phyloP scores from a whole-genome alignment of 2,888 invertebrate species.

The Erebia aethiops region DNA sequence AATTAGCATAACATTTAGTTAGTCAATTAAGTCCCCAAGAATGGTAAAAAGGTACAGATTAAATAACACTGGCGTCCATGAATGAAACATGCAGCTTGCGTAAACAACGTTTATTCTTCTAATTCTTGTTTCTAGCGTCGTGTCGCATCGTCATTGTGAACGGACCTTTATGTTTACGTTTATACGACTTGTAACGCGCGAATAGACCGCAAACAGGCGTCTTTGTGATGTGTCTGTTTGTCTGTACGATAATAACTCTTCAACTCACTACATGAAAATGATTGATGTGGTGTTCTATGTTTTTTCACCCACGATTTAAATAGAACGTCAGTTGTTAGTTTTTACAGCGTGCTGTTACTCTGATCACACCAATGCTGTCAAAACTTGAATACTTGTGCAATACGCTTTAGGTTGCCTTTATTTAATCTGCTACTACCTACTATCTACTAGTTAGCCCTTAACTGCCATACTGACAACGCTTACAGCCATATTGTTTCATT shows the following conservation, averaged over 20 bases:
- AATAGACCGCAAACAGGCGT: constrained; percentile 11
- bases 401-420: too few species aligned
- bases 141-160: background rate
- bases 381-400: too few species aligned
- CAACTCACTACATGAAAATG: constrained; percentile 5
- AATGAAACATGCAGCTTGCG: background rate
- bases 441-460: too few species aligned
- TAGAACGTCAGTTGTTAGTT: background rate
- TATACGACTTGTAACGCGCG: background rate
- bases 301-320: background rate
- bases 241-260: constrained; percentile 9
- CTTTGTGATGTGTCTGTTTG: constrained; percentile 14
- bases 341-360: background rate
- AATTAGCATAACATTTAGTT: too few species aligned
- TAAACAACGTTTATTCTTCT: too few species aligned
- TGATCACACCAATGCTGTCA: too few species aligned
- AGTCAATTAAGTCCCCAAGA: too few species aligned
- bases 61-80: constrained; percentile 4
- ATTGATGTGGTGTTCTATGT: constrained; percentile 13
- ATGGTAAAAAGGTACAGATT: too few species aligned
- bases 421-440: too few species aligned
- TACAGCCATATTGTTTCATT: too few species aligned
- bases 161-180: background rate
- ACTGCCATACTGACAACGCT: too few species aligned
- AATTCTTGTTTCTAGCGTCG: background rate